These are phyloP conservation scores for Lampris megalopsis DNA, from an alignment of 2,113 vertebrate species.

Conservation along the genomic window DNA sequence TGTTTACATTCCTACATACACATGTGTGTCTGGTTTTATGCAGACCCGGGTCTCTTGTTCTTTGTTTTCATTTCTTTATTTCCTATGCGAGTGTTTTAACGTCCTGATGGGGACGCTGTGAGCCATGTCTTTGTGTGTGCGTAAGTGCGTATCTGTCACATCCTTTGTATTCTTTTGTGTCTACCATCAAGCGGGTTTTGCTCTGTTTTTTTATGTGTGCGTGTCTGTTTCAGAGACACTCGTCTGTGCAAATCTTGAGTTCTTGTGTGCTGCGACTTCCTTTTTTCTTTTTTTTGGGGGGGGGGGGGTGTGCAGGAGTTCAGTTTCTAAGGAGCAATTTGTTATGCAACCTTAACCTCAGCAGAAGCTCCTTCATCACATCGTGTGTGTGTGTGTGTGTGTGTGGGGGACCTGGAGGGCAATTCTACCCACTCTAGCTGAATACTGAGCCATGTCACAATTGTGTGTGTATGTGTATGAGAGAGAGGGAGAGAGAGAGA, in stretches of 20 bases:
- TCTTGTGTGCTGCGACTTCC: constrained; percentile 14
- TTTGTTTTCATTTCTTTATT: constrained; percentile 30
- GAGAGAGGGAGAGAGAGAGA: not conserved
- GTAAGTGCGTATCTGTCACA: constrained; percentile 7
- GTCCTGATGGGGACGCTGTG: not conserved
- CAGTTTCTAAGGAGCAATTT: constrained; percentile 48
- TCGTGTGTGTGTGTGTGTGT: constrained; percentile 3
- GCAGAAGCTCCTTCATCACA: constrained; percentile 40
- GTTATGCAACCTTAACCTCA: constrained; percentile 59
- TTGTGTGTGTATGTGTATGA: constrained; percentile 20
- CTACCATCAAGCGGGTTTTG: too few relatives aligned
- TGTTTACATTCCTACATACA: constrained; percentile 16
- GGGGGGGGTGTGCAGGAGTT: not conserved
- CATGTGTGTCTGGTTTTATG: constrained; percentile 21
- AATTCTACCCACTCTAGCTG: constrained; percentile 46
- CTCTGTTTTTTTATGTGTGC: not conserved
- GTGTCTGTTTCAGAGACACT: not conserved
- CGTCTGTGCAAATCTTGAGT: not conserved
- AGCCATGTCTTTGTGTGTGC: not conserved
- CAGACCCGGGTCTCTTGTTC: constrained; percentile 31
- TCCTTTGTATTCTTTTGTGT: not conserved
- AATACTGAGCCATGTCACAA: constrained; percentile 44
- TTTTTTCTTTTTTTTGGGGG: not conserved
- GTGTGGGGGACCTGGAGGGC: constrained; percentile 29
- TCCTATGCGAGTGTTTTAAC: constrained; percentile 36